phyloP scores from a whole-genome alignment of 2,888 invertebrate species.

The Atrina japonica region DNA sequence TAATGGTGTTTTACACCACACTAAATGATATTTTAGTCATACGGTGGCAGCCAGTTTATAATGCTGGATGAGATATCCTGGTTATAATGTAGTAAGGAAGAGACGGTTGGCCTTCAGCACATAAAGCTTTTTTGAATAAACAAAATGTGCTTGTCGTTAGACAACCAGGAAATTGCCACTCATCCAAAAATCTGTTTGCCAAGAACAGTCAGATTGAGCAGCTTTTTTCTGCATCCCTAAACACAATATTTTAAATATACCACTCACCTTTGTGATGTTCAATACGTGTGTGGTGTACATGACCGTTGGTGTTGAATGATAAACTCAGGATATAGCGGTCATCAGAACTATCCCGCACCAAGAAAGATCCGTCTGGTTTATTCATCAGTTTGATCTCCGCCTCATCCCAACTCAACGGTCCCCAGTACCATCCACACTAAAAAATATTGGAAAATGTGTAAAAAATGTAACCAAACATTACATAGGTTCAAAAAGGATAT shows the following conservation, averaged over 20 bases:
- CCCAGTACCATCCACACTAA: constrained; percentile 88
- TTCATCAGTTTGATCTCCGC: constrained; percentile 87
- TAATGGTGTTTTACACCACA: constrained; percentile 1
- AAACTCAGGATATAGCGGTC: constrained; percentile 87
- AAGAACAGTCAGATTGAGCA: too few species aligned
- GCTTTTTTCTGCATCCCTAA: too few species aligned
- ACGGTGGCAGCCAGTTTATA: too few species aligned
- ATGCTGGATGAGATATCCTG: too few species aligned
- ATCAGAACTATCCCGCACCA: constrained; percentile 89
- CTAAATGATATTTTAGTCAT: not conserved
- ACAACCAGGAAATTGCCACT: too few species aligned
- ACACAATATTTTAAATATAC: too few species aligned
- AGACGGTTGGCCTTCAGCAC: too few species aligned
- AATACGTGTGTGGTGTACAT: constrained; percentile 88
- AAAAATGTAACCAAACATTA: not conserved
- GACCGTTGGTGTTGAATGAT: constrained; percentile 86
- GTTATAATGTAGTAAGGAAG: too few species aligned
- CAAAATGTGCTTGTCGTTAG: too few species aligned
- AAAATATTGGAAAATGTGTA: constrained; percentile 20
- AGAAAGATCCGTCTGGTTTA: constrained; percentile 88
- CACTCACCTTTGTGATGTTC: constrained; percentile 86
- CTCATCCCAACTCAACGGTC: constrained; percentile 87
- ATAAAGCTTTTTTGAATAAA: too few species aligned
- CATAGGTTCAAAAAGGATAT: too few species aligned
- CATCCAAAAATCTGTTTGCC: too few species aligned